Evolutionary conservation across 2,113 vertebrate species (phyloP).

Genomic region (Cebidichthys violaceus): DNA sequence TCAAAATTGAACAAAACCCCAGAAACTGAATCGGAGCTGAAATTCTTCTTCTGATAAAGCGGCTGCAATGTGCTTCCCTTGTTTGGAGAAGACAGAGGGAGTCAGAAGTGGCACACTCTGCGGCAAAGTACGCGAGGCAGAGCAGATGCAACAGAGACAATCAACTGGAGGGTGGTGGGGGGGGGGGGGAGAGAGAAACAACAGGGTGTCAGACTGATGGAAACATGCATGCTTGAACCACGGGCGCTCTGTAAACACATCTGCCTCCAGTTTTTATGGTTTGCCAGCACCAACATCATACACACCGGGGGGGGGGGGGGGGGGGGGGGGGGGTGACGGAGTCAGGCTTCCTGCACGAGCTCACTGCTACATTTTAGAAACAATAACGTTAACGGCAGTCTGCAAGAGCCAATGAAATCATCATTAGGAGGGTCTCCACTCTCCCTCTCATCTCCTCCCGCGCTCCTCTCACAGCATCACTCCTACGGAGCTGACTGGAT

Average conservation of each 20-base stretch:
- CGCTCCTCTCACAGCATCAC: constrained; percentile 37
- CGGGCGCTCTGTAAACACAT: constrained; percentile 51
- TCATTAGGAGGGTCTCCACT: constrained; percentile 16
- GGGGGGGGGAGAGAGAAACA: constrained; percentile 38
- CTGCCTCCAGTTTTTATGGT: constrained; percentile 36
- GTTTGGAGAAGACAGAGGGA: constrained; percentile 52
- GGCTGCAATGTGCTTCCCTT: constrained; percentile 59
- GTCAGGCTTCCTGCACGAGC: constrained; percentile 15
- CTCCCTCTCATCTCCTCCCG: constrained; percentile 2
- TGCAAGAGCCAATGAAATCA: constrained; percentile 16
- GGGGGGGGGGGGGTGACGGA: not conserved
- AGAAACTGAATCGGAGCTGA: constrained; percentile 29
- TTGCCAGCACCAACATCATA: constrained; percentile 38
- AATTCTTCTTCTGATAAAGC: constrained; percentile 37
- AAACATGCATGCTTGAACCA: constrained; percentile 37
- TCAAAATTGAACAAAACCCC: constrained; percentile 16
- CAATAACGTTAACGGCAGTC: constrained; percentile 10
- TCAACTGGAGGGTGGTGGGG: constrained; percentile 42
- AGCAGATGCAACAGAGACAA: constrained; percentile 54
- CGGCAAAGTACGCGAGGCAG: constrained; percentile 54
- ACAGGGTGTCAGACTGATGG: constrained; percentile 58
- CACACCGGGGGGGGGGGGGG: not conserved
- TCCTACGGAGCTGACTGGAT: constrained; percentile 45
- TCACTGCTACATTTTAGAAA: constrained; percentile 25
- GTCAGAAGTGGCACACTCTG: constrained; percentile 42